Evolutionary conservation across 2,797 vertebrate genomes (phyloP).

Genomic region (Psittacula derbiana): DNA sequence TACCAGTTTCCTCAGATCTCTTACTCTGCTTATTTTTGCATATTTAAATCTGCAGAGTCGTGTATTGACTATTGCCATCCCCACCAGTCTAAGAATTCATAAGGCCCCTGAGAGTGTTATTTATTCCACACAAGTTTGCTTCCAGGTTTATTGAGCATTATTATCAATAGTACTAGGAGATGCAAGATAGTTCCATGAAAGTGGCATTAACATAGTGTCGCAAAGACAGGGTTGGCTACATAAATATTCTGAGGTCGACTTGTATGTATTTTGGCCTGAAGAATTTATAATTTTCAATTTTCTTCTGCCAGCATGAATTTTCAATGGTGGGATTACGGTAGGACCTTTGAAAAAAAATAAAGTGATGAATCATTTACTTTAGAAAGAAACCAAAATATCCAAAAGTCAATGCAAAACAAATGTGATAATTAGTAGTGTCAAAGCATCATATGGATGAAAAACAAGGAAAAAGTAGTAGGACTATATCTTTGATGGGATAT

Average conservation of each 20-base stretch:
- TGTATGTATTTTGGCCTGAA: not conserved
- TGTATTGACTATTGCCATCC: not conserved
- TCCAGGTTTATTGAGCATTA: not conserved
- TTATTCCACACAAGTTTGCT: not conserved
- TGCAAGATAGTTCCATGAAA: not conserved
- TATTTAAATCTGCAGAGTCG: slow-evolving; percentile 19
- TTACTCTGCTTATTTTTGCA: not conserved
- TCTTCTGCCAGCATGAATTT: not conserved
- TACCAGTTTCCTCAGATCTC: not conserved
- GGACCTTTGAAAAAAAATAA: not conserved
- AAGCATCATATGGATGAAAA: not conserved
- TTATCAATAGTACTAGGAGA: not conserved
- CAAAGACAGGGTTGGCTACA: not conserved
- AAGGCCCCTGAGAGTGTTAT: not conserved
- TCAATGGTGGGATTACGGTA: not conserved
- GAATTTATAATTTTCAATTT: not conserved
- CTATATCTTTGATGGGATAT: not conserved
- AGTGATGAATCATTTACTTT: not conserved
- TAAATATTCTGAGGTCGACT: not conserved
- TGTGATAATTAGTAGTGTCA: not conserved
- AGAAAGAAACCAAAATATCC: not conserved
- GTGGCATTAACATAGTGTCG: not conserved
- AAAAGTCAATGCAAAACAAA: not conserved
- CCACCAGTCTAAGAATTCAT: not conserved
- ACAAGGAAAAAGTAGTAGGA: not conserved